Conservation (phyloP, 2,113 vertebrate species). For the Brienomyrus longianalis region DNA sequence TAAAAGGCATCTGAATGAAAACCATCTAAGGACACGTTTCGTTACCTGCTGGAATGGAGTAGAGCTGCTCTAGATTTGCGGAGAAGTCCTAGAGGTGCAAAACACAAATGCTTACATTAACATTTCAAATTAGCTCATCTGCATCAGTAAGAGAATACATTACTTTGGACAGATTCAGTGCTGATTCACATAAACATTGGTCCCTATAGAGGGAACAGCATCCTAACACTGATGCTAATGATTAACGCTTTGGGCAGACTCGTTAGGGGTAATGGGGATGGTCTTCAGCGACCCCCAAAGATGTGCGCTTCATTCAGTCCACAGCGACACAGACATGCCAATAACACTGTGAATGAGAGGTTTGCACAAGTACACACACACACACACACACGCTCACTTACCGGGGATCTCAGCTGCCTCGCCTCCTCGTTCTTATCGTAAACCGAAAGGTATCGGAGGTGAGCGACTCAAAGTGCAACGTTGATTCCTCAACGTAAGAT, state of each 20-base stretch:
- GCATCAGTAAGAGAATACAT: not conserved
- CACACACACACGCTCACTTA: not conserved
- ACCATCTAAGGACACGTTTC: not conserved
- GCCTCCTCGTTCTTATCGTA: not conserved
- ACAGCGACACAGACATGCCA: not conserved
- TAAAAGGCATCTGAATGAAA: not conserved
- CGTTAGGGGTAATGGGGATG: not conserved
- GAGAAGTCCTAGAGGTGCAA: not conserved
- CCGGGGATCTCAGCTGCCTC: not conserved
- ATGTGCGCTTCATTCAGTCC: too few relatives aligned
- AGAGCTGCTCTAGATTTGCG: not conserved
- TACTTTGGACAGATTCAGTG: not conserved
- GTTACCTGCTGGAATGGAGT: conserved; percentile 3
- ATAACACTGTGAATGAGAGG: not conserved
- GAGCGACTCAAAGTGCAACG: not conserved
- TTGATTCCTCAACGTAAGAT: not conserved
- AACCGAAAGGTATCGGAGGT: not conserved
- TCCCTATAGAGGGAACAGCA: not conserved
- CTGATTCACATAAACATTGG: not conserved
- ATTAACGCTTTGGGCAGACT: not conserved
- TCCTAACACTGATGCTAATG: too few relatives aligned
- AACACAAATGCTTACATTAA: not conserved
- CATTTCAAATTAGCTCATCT: not conserved
- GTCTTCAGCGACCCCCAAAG: not conserved
- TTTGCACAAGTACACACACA: not conserved